A percentile compares a stretch with the other conserved stretches of the same genome.
Conservation (phyloP, 1,140 invertebrate species). For the Lepidurus packardi region DNA sequence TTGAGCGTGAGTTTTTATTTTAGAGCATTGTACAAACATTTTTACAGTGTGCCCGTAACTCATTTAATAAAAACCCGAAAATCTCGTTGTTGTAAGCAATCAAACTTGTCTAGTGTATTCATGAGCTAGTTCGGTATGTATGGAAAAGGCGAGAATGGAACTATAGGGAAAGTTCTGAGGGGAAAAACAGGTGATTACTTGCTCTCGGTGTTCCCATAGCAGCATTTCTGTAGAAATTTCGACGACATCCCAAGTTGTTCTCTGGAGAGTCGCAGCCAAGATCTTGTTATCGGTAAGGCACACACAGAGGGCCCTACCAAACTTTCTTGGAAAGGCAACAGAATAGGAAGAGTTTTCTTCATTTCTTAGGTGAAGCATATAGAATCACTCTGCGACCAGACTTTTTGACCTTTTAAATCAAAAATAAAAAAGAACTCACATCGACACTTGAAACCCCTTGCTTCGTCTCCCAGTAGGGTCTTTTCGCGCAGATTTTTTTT, state of each 20-base stretch:
- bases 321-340: neutral
- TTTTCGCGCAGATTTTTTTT: neutral
- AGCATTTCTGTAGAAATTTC: conserved; percentile 5
- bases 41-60: too few relatives aligned
- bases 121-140: neutral
- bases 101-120: neutral
- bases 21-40: too few relatives aligned
- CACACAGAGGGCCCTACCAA: neutral
- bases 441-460: neutral
- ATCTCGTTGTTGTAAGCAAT: neutral
- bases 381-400: neutral
- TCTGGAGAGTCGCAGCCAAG: conserved; percentile 2
- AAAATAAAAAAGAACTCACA: neutral
- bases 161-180: neutral
- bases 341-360: conserved; percentile 3
- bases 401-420: neutral
- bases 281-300: neutral
- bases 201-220: neutral
- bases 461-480: neutral
- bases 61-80: neutral
- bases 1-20: too few relatives aligned
- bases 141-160: neutral
- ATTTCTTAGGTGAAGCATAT: neutral
- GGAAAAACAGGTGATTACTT: conserved; percentile 11
- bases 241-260: conserved; percentile 18